Base-by-base conservation (phyloP, 92 coral and sea anemone species). In the Heteractis magnifica region DNA sequence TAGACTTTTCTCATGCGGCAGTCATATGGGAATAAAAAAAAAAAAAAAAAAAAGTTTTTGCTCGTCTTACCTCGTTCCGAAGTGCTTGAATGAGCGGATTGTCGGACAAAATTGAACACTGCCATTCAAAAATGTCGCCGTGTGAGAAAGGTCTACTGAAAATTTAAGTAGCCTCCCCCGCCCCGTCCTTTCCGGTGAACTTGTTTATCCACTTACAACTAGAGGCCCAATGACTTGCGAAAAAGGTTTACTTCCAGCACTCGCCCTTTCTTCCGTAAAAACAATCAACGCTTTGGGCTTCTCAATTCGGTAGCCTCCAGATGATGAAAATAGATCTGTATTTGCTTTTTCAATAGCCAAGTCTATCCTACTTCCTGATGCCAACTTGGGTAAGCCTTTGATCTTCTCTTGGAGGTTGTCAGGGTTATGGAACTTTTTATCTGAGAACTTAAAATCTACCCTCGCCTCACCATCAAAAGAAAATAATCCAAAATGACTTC, bases 341-440 rank as follows among this genome's bases (percentile, higher is more conserved):
- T 84, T 70, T 52, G 93, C 91, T 51, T 79, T 56, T 21, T 58
- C 12, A 4, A 90, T 58, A 5, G 93, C 88, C 5, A 79, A 49
- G 56, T 90, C 93, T 1, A 88, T 90, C 71, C 93, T 65, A 51
- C 88, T 88, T 11, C 91, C 93, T 14, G 71, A 16, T 4, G 52
- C 80, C n/a, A 87, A 21, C 23, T 62, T n/a, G 9, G 65, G 6
- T 11, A 90, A 74, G 16, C 76, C 72, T 75, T 80, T 84, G 10
- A 90, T 84, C 60, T 77, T 80, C n/a, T 76, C 55, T 19, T 78
- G 51, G 3, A 90, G 75, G 2, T 76, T 85, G 7, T 20, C 65
- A 23, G 78, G 51, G 23, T 86, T 72, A 70, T 80, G 78, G 56
- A 60, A 87, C 59, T 75, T 8, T 2, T 59, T 4, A 20, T 77